These are phyloP conservation scores for Bambusicola thoracicus DNA, from an alignment of 2,113 vertebrate genomes.

Conservation along the genomic window DNA sequence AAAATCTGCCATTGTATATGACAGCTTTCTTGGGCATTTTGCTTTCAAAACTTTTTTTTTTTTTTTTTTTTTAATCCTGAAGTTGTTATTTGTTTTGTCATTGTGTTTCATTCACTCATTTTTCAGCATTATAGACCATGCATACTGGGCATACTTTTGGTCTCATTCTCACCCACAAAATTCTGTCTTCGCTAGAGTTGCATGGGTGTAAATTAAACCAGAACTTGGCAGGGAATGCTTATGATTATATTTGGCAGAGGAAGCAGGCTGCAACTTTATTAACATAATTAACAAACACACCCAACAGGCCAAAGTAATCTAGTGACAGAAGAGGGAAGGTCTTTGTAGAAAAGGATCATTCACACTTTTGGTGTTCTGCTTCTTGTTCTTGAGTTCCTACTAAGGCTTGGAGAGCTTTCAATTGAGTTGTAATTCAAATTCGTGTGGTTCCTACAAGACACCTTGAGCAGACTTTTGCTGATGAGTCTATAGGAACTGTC, in stretches of 20 bases:
- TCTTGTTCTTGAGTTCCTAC: slow-evolving; percentile 50
- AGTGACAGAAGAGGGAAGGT: slow-evolving; percentile 47
- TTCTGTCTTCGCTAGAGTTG: slow-evolving; percentile 54
- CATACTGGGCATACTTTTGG: slow-evolving; percentile 60
- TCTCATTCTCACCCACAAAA: slow-evolving; percentile 57
- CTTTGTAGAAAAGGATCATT: slow-evolving; percentile 55
- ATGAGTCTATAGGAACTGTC: slow-evolving; percentile 78
- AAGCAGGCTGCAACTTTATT: slow-evolving; percentile 70
- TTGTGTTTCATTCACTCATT: slow-evolving; percentile 30
- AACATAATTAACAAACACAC: slow-evolving; percentile 73
- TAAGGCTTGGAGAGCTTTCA: slow-evolving; percentile 76
- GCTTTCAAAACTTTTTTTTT: not conserved
- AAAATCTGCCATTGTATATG: slow-evolving; percentile 27
- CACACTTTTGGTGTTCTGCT: slow-evolving; percentile 51
- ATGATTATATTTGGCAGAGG: slow-evolving; percentile 69
- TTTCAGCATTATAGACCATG: slow-evolving; percentile 45
- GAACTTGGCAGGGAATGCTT: slow-evolving; percentile 65
- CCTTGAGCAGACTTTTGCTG: slow-evolving; percentile 74
- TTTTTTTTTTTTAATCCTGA: not conserved
- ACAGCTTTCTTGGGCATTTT: not conserved
- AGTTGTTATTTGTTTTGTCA: slow-evolving; percentile 16
- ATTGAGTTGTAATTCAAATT: slow-evolving; percentile 78
- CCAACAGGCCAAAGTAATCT: slow-evolving; percentile 67
- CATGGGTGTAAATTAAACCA: slow-evolving; percentile 62
- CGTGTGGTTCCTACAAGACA: slow-evolving; percentile 68